Conservation (phyloP, 2,113 vertebrate genomes). For the Silurus meridionalis region DNA sequence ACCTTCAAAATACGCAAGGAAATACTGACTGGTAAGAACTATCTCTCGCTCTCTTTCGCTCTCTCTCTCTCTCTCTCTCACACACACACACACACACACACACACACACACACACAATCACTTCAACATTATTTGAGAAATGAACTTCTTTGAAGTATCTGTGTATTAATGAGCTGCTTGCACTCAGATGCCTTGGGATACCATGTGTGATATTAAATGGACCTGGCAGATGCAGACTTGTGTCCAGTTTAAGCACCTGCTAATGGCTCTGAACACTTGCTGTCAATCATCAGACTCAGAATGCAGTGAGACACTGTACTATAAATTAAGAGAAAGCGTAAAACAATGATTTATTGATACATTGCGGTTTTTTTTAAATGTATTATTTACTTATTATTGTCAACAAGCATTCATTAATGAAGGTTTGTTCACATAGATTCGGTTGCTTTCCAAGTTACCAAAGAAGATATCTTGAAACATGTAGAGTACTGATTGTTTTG, state of each 20-base stretch:
- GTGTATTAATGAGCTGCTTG: slow-evolving; percentile 2
- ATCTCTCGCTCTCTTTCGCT: too few species aligned
- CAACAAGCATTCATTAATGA: too few species aligned
- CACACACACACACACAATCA: not conserved
- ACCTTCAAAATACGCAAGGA: slow-evolving; percentile 98
- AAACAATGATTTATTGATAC: too few species aligned
- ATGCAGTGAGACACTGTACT: not conserved
- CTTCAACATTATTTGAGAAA: not conserved
- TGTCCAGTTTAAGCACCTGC: not conserved
- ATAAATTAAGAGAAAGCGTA: not conserved
- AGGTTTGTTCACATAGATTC: not conserved
- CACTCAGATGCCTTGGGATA: not conserved
- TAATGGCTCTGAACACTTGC: not conserved
- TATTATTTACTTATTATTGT: too few species aligned
- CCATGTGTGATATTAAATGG: not conserved
- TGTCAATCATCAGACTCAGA: not conserved
- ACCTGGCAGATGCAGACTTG: not conserved
- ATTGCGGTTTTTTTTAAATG: too few species aligned
- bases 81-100: not conserved
- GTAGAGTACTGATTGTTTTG: not conserved
- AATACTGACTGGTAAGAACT: slow-evolving; percentile 87
- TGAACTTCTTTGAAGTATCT: not conserved
- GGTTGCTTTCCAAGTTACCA: not conserved
- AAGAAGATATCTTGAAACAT: not conserved
- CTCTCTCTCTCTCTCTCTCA: not conserved